Base-by-base conservation (phyloP, 1,140 invertebrate species). In the Agrypnia vestita region DNA sequence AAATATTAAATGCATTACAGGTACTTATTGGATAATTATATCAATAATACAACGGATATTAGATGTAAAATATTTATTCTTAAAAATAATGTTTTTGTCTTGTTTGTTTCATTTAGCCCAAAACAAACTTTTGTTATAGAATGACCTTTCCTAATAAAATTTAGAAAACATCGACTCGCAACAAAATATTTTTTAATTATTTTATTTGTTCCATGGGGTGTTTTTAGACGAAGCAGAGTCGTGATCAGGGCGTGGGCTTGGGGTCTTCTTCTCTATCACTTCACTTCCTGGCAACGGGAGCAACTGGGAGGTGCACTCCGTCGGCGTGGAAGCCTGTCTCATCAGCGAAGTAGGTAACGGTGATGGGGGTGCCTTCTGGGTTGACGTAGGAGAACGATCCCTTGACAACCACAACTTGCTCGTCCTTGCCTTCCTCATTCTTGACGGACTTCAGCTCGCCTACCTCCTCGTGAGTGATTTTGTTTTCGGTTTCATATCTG, bases 261-360 rank as follows among this genome's bases (percentile, higher is more conserved):
- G n/a, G n/a, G n/a, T n/a, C n/a, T n/a, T n/a, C 1, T 35, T 35
- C 25, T 35, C 6, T 35, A 35, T 35, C 25, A 35, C 6, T 35
- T 35, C 25, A 35, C 25, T 35, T 35, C 25, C 6, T 35, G 3
- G 17, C 56, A 19, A 17, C 13, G 19, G 64, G 90, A 13, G 91
- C 91, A 44, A 90, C 91, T 49, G 95, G 95, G 17, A 96, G 86
- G 85, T 95, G 94, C 49, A 92, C 91, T 25, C 94, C 94, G 74
- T 92, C 87, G 3, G 94, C 93, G 80, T 93, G 93, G 88, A 95
- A 96, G 11, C 94, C 95, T 78, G 93, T 93, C 85, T 96, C 94
- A 82, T 96, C 94, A 35, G 95, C 95, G 35, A 92, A 91, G 90
- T 96, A 97, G 4, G 91, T 92, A 21, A 96, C 85, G 3, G 90